phyloP scores from a whole-genome alignment of 2,797 vertebrate genomes.

The Pteronotus mesoamericanus region DNA sequence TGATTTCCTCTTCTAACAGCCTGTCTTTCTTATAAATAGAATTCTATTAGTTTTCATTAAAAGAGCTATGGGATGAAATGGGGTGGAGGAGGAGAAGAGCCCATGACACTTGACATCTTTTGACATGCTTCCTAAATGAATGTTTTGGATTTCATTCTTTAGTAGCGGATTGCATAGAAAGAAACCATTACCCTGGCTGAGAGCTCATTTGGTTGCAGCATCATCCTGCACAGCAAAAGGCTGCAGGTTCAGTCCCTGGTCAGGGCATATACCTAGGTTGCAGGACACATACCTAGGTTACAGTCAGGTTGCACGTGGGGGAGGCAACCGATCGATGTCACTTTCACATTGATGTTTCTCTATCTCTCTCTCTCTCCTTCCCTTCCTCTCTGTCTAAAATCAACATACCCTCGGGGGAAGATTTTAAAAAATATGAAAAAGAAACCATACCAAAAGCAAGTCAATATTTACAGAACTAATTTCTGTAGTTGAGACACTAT shows the following conservation, averaged over 20 bases:
- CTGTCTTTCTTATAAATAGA: neutral
- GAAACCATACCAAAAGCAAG: neutral
- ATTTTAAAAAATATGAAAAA: neutral
- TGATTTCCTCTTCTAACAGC: neutral
- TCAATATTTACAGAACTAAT: neutral
- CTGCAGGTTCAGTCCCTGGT: neutral
- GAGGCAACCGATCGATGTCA: neutral
- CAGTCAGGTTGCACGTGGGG: too few relatives aligned
- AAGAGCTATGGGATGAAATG: neutral
- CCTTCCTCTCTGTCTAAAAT: neutral
- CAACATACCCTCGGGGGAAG: neutral
- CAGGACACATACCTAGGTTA: too few relatives aligned
- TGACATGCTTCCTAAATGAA: neutral
- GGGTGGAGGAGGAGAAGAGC: neutral
- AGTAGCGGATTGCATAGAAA: neutral
- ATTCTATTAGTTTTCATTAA: neutral
- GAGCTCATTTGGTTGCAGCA: neutral
- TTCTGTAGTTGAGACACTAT: neutral
- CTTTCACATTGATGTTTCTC: neutral
- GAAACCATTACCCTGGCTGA: neutral
- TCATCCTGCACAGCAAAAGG: neutral
- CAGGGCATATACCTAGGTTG: too few relatives aligned
- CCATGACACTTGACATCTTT: neutral
- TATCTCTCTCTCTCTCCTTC: neutral
- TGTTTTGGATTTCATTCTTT: neutral